Evolutionary conservation across 2,113 vertebrate genomes (phyloP), one percentile per base, ranked within the genome.

Genomic region (Apodemus sylvaticus): DNA sequence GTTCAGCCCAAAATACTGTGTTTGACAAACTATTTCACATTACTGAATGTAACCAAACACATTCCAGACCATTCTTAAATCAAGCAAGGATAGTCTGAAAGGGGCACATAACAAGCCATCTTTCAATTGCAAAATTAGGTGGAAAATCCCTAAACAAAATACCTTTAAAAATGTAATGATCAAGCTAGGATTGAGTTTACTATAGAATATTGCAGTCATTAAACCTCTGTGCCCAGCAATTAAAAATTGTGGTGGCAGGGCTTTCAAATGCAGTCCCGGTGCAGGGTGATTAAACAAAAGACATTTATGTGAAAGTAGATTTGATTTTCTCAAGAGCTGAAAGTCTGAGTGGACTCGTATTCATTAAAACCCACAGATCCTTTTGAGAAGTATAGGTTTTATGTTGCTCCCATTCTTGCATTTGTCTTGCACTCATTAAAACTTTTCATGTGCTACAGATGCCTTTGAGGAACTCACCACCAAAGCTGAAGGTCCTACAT

Each of bases 301-400:
- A 10, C 79, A 42, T 73, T 90, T 89, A 71, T 85, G 95, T 96
- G 85, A 96, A 96, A 95, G n/a, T 87, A 53, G 95, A 90, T 92
- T 93, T 83, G 26, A 76, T 94, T 95, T 97, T 94, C 36, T 31
- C 70, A 89, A 97, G 85, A 1, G 64, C 89, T 96, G 16, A 22
- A 90, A 79, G 78, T 97, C 96, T 81, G 91, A 94, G 89, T 98
- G 96, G 90, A 14, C 89, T 94, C 68, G 31, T 16, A 68, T 58
- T 90, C 68, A 53, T 73, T 86, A 55, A 92, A 79, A 58, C 73
- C 42, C 62, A 31, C 8, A 74, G 85, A 4, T 76, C 17, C 70
- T 78, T 93, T 83, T 95, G 90, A 92, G 26, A 91, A 94, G 86
- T 76, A 1, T 34, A 6, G 94, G 93, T 98, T 97, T 96, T 70